Percentiles rank a stretch among this genome's conserved stretches.
These are phyloP conservation scores for Eulithis prunata DNA, from an alignment of 2,888 invertebrate genomes.

Conservation along the genomic window DNA sequence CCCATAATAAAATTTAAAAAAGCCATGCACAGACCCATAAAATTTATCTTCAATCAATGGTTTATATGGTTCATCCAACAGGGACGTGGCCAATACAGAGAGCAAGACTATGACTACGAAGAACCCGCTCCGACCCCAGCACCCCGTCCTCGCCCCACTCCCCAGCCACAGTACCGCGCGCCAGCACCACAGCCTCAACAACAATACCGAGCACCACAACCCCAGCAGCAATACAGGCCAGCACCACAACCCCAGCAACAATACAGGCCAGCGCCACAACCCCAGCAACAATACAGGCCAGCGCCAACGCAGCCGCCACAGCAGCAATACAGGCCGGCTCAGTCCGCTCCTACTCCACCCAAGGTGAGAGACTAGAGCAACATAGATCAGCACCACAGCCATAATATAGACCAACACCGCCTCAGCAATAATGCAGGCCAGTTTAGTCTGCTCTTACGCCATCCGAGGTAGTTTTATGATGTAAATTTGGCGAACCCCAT, in stretches of 20 bases:
- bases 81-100: conserved; percentile 56
- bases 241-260: conserved; percentile 55
- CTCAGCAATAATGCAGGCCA: too few species aligned
- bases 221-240: conserved; percentile 55
- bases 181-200: conserved; percentile 58
- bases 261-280: conserved; percentile 57
- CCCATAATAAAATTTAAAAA: too few species aligned
- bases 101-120: conserved; percentile 71
- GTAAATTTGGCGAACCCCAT: too few species aligned
- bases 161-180: conserved; percentile 46
- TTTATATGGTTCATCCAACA: conserved; percentile 32
- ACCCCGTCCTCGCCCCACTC: conserved; percentile 48
- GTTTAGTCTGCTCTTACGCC: too few species aligned
- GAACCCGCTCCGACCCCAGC: conserved; percentile 61
- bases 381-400: too few species aligned
- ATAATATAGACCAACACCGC: too few species aligned
- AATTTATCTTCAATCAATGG: too few species aligned
- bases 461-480: too few species aligned
- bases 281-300: conserved; percentile 51
- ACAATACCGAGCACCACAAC: conserved; percentile 57
- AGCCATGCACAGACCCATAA: too few species aligned
- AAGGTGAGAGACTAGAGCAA: conserved; percentile 51
- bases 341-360: conserved; percentile 65
- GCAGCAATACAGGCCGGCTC: conserved; percentile 48
- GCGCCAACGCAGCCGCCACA: conserved; percentile 51